Conservation (phyloP, 2,797 vertebrate genomes). For the Eulemur mongoz region DNA sequence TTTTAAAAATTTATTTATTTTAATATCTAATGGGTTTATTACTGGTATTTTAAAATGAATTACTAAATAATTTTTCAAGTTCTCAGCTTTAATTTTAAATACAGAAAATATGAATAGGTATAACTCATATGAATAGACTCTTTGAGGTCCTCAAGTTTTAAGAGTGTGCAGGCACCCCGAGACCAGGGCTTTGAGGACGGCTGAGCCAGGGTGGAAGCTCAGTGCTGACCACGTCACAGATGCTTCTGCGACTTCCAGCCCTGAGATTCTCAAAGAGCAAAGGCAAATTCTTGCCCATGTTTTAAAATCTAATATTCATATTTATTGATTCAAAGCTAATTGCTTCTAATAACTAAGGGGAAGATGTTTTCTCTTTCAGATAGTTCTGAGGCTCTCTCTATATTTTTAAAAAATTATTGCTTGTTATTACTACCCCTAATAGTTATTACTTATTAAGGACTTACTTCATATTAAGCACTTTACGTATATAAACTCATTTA, state of each 20-base stretch:
- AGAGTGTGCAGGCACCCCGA: neutral
- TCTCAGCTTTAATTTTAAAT: neutral
- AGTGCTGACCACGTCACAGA: neutral
- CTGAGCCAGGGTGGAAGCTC: accelerated
- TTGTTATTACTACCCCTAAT: neutral
- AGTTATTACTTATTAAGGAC: neutral
- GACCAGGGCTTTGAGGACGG: neutral
- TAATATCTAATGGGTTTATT: neutral
- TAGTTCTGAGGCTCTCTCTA: neutral
- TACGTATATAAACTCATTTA: neutral
- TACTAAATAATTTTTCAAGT: neutral
- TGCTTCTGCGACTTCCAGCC: accelerated
- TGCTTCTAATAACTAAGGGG: neutral
- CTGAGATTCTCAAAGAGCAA: neutral
- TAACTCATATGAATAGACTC: neutral
- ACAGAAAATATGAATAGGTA: neutral
- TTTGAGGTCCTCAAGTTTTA: neutral
- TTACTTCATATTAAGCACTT: neutral
- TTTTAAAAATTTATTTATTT: neutral
- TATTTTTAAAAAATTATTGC: neutral
- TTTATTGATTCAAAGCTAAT: neutral
- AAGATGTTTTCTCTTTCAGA: neutral
- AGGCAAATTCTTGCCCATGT: neutral
- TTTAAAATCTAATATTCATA: neutral
- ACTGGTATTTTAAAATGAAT: neutral